Conservation (phyloP, 2,113 vertebrate species). For the Bufo bufo region DNA sequence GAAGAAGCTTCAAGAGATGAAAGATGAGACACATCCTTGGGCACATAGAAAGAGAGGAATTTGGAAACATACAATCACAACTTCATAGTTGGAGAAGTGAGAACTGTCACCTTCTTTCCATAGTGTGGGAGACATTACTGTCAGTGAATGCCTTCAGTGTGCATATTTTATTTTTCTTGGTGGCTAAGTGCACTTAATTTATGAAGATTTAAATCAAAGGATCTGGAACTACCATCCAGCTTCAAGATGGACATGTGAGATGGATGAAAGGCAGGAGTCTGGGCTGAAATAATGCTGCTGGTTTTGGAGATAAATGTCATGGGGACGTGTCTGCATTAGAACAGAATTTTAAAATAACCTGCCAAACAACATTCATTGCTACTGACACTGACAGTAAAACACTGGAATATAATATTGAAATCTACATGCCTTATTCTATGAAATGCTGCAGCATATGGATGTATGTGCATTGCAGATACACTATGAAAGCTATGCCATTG, state of each 20-base stretch:
- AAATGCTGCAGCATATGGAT: constrained; percentile 39
- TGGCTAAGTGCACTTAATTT: constrained; percentile 19
- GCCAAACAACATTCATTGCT: constrained; percentile 24
- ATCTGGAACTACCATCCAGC: neutral
- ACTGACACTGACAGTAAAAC: constrained; percentile 45
- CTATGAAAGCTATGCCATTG: constrained; percentile 67
- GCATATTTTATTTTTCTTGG: constrained; percentile 17
- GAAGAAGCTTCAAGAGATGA: constrained; percentile 64
- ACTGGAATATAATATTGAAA: constrained; percentile 39
- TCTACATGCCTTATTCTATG: constrained; percentile 35
- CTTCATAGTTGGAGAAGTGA: constrained; percentile 60
- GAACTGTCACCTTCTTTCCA: constrained; percentile 20
- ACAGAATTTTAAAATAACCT: constrained; percentile 3
- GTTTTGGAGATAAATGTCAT: constrained; percentile 1
- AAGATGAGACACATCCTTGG: constrained; percentile 70
- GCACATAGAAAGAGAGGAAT: constrained; percentile 65
- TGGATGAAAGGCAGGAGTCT: neutral
- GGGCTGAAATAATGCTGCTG: neutral
- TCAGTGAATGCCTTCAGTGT: neutral
- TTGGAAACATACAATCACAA: constrained; percentile 63
- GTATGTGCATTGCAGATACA: constrained; percentile 54
- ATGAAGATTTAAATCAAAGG: constrained; percentile 12
- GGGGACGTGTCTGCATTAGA: neutral
- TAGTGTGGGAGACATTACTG: constrained; percentile 37
- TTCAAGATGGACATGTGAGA: neutral